Evolutionary conservation across 1,140 invertebrate genomes (phyloP).

Genomic region (Papilio helenus): DNA sequence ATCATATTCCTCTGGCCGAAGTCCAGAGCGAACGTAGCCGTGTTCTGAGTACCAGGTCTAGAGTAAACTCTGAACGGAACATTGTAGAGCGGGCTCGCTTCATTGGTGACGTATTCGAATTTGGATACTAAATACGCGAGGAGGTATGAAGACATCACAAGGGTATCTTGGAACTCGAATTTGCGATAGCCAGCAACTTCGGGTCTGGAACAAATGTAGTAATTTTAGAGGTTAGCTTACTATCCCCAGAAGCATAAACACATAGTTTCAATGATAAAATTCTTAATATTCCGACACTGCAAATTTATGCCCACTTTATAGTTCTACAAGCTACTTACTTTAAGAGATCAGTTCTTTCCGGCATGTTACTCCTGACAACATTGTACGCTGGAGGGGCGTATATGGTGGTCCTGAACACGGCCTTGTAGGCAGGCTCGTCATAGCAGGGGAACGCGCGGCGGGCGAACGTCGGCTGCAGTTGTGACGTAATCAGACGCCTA

Average conservation of each 20-base stretch:
- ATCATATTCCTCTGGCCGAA: constrained; percentile 82
- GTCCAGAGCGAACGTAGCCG: constrained; percentile 83
- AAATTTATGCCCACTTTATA: too few species aligned
- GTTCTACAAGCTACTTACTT: constrained; percentile 56
- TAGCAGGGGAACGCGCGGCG: constrained; percentile 94
- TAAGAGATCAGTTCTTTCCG: constrained; percentile 50
- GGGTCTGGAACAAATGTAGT: constrained; percentile 55
- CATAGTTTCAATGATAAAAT: background rate
- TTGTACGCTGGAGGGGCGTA: constrained; percentile 63
- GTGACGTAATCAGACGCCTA: constrained; percentile 89
- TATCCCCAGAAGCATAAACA: background rate
- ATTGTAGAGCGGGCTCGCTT: constrained; percentile 54
- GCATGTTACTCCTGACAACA: constrained; percentile 70
- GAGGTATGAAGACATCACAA: constrained; percentile 89
- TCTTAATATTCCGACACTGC: too few species aligned
- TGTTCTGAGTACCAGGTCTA: constrained; percentile 85
- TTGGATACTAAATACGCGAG: constrained; percentile 90
- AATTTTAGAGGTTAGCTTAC: background rate
- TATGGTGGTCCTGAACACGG: constrained; percentile 72
- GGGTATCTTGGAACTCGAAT: constrained; percentile 72
- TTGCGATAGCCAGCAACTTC: constrained; percentile 57
- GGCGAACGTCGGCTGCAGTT: constrained; percentile 92
- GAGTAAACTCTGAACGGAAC: constrained; percentile 85
- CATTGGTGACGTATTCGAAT: constrained; percentile 82
- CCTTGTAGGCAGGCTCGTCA: constrained; percentile 91